Base-by-base conservation (phyloP, 23 tunicate genomes). In the Halocynthia aurantium region DNA sequence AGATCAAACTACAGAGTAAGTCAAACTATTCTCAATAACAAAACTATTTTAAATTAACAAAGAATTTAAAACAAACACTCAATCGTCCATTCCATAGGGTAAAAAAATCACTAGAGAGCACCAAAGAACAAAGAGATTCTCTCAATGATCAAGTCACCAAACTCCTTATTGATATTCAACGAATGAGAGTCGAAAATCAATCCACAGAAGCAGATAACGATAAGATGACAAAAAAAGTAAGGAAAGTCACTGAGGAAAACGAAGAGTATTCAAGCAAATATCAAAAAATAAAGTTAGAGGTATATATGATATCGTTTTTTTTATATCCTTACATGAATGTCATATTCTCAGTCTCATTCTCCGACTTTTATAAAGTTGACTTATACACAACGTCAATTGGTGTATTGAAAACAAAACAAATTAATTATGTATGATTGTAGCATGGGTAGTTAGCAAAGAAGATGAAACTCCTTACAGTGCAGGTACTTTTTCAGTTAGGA, bases 131-230 rank as follows among this genome's bases (percentile, higher is more conserved):
- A 57, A 77, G 78, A 62, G 82, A 82, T 52, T 67, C 61, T 8
- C 57, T 82, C 2, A 77, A 82, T 66, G 83, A 69, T 8, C 68
- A 86, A 85, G 75, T 86, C 9, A 69, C 92, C 44, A 64, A 62
- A 52, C 58, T 86, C 49, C 60, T 86, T 51, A 73, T 78, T 60
- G 92, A 86, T 56, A 68, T 86, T 10, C 92, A 86, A 61, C 73
- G 70, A 68, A 67, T 74, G 70, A 68, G 88, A 58, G 70, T 58
- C 67, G 81, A 84, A 49, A 20, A 71, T 21, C 88, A 84, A 55
- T 8, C 61, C 50, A 57, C 50, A 0, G 81, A 81, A 51, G 92
- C 66, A n/a, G 76, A 81, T 40, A 81, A 67, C 52, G 64, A 76
- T 22, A 50, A 52, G 17, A 52, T 81, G 61, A 57, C 52, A 65